Percentiles rank a stretch among this genome's conserved stretches.
Conservation (phyloP, 1,140 invertebrate genomes). For the Zaprionus tsacasi region DNA sequence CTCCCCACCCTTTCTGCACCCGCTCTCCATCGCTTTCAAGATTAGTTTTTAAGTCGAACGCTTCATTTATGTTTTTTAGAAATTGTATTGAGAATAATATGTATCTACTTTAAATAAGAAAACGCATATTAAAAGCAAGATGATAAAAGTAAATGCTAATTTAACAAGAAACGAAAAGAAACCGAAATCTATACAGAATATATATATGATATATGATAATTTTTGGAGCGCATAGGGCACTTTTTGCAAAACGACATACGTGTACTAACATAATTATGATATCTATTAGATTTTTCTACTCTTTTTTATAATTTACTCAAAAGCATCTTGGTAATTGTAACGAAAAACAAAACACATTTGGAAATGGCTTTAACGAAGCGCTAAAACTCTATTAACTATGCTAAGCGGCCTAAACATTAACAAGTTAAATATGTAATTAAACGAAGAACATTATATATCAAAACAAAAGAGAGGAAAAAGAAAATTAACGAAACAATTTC, state of each 20-base stretch:
- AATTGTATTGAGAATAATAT: slow-evolving; percentile 64
- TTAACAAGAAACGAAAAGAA: slow-evolving; percentile 37
- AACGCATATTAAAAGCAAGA: slow-evolving; percentile 32
- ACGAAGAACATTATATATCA: slow-evolving; percentile 31
- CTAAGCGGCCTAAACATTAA: slow-evolving; percentile 66
- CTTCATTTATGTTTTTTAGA: slow-evolving; percentile 72
- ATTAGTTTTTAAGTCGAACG: slow-evolving; percentile 69
- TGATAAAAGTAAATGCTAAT: slow-evolving; percentile 45
- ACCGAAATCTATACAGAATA: slow-evolving; percentile 34
- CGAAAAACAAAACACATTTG: slow-evolving; percentile 38
- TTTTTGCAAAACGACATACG: slow-evolving; percentile 73
- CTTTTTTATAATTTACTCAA: slow-evolving; percentile 81
- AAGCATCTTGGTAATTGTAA: slow-evolving; percentile 71
- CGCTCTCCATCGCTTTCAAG: slow-evolving; percentile 47
- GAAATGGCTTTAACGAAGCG: slow-evolving; percentile 58
- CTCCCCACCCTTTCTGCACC: slow-evolving; percentile 13
- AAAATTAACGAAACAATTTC: slow-evolving; percentile 47
- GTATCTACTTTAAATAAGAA: slow-evolving; percentile 58
- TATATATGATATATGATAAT: slow-evolving; percentile 73
- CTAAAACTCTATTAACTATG: slow-evolving; percentile 65
- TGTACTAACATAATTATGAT: slow-evolving; percentile 61
- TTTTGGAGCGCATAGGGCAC: slow-evolving; percentile 81
- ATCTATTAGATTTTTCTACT: slow-evolving; percentile 83
- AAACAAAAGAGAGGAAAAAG: slow-evolving; percentile 12
- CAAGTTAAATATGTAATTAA: slow-evolving; percentile 30